These are phyloP conservation scores for Temnopleurus reevesii DNA, from an alignment of 53 echinoderm and acorn worm genomes.

Conservation along the genomic window DNA sequence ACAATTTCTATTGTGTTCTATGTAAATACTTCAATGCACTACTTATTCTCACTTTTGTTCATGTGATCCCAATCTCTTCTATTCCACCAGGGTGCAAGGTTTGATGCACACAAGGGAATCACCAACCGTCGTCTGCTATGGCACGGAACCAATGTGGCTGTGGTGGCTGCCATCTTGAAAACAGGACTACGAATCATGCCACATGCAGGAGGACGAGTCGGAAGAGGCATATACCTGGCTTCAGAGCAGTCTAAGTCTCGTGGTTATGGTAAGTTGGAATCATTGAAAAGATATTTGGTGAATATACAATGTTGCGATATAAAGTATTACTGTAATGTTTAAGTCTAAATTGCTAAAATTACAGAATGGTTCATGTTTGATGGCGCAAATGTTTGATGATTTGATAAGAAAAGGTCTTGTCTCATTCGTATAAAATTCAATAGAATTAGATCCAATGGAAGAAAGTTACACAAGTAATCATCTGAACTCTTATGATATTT, in stretches of 20 bases:
- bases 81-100: constrained; percentile 62
- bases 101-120: constrained; percentile 64
- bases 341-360: too few relatives aligned
- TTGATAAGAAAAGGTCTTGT: too few relatives aligned
- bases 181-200: constrained; percentile 96
- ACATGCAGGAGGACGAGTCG: constrained; percentile 93
- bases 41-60: background rate
- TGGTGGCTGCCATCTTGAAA: constrained; percentile 95
- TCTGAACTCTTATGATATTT: too few relatives aligned
- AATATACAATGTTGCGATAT: too few relatives aligned
- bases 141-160: constrained; percentile 98
- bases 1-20: background rate
- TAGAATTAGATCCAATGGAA: too few relatives aligned
- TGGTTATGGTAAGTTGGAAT: constrained; percentile 92
- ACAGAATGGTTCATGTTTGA: too few relatives aligned
- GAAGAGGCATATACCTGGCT: constrained; percentile 87
- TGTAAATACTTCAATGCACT: background rate
- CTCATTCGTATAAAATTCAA: too few relatives aligned
- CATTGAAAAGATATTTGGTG: too few relatives aligned
- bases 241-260: constrained; percentile 88
- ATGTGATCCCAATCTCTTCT: background rate
- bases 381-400: too few relatives aligned
- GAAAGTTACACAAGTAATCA: too few relatives aligned
- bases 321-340: too few relatives aligned
- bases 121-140: constrained; percentile 86